Percentiles rank a stretch among this genome's conserved stretches.
Evolutionary conservation across 2,113 vertebrate species (phyloP).

Genomic region (Phalacrocorax carbo): DNA sequence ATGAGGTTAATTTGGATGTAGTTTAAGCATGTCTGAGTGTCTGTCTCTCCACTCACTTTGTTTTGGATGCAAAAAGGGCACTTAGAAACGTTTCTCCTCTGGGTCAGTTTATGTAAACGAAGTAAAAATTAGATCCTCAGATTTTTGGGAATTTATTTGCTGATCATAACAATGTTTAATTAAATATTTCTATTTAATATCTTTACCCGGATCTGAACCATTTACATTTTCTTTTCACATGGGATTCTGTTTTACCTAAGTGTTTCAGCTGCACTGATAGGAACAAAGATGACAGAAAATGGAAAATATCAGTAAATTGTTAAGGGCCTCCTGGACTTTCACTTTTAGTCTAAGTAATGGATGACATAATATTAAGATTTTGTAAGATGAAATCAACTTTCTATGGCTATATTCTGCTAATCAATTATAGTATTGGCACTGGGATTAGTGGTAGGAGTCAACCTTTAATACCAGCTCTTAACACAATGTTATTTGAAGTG

Average conservation of each 20-base stretch:
- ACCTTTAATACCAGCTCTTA: background rate
- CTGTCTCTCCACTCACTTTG: background rate
- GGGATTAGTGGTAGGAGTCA: background rate
- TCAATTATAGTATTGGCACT: background rate
- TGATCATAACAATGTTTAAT: background rate
- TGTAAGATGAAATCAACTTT: background rate
- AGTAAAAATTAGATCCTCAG: background rate
- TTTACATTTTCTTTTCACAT: background rate
- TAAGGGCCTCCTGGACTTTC: background rate
- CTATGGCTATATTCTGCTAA: background rate
- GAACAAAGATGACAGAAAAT: background rate
- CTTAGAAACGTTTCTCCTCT: background rate
- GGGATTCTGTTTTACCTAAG: background rate
- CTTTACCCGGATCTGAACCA: background rate
- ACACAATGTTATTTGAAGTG: background rate
- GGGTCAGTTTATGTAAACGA: background rate
- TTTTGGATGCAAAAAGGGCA: background rate
- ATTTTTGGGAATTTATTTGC: background rate
- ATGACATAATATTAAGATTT: background rate
- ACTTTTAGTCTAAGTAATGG: background rate
- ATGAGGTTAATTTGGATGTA: background rate
- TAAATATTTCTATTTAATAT: background rate
- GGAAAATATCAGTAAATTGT: background rate
- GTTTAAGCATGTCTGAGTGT: background rate
- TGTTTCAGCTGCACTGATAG: background rate